Evolutionary conservation across 1,140 invertebrate species (phyloP).

Genomic region (Zelostemma sp.): DNA sequence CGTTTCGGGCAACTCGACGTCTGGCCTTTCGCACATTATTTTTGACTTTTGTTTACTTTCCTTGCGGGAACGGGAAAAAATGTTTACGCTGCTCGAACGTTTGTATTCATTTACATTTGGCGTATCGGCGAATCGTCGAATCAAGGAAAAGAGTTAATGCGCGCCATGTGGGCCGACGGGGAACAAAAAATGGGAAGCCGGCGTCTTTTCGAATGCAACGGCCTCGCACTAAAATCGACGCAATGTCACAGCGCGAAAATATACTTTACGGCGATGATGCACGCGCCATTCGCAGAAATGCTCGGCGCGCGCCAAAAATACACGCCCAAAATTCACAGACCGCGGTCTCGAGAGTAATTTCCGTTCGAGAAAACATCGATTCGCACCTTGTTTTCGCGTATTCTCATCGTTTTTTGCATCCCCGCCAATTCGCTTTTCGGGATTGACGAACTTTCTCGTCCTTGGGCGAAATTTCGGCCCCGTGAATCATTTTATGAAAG

Average conservation of each 20-base stretch:
- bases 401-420: constrained; percentile 16
- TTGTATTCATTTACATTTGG: too few relatives aligned
- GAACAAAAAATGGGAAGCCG: constrained; percentile 6
- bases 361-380: constrained; percentile 16
- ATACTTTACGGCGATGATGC: constrained; percentile 51
- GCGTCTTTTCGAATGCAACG: constrained; percentile 49
- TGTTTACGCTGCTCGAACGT: too few relatives aligned
- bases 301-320: constrained; percentile 53
- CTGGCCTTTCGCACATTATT: too few relatives aligned
- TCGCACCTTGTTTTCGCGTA: constrained; percentile 8
- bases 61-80: too few relatives aligned
- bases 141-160: too few relatives aligned
- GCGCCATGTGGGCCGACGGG: too few relatives aligned
- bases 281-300: constrained; percentile 58
- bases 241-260: constrained; percentile 61
- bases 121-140: too few relatives aligned
- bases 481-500: too few relatives aligned
- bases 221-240: constrained; percentile 61
- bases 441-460: constrained; percentile 40
- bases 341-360: constrained; percentile 29
- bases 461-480: constrained; percentile 29
- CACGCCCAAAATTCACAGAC: constrained; percentile 48
- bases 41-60: neutral
- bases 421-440: constrained; percentile 18
- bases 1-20: too few relatives aligned